Evolutionary conservation across 1,140 invertebrate genomes (phyloP), one percentile per base, ranked within the genome.

Genomic region (Ceratosolen fusciceps): DNA sequence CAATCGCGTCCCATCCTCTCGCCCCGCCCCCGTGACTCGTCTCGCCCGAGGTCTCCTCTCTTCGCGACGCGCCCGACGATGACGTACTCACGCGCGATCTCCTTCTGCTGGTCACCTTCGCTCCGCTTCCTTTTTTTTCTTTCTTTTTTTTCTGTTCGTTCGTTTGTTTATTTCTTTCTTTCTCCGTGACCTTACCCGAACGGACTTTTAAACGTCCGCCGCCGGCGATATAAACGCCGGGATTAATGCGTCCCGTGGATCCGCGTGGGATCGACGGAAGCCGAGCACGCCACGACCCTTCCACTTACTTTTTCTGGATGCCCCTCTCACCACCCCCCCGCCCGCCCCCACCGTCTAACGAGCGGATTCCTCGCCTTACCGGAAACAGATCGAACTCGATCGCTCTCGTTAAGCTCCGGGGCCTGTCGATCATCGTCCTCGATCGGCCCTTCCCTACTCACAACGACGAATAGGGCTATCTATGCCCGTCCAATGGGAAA

Each of bases 171-270:
- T n/a, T n/a, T n/a, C n/a, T n/a, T n/a, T n/a, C n/a, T n/a, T n/a
- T n/a, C n/a, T n/a, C n/a, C n/a, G n/a, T n/a, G n/a, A n/a, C n/a
- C n/a, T n/a, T n/a, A n/a, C n/a, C n/a, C n/a, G n/a, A 84, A 83
- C 81, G 81, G 80, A 77, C 82, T 84, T 85, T 86, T 85, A 81
- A 85, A 84, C 78, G 82, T 31, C 84, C 71, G 79, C 39, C 67
- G 47, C 83, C 68, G 80, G 43, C 71, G 81, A 85, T 83, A 84
- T 84, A 85, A 84, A 84, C 83, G 77, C 31, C 26, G 58, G 79
- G 72, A 24, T 5, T 9, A 7, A 16, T 52, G 0, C 16, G 39
- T 56, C 67, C 78, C 80, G 62, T 78, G n/a, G 80, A 84, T 85
- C 81, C 78, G 80, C 81, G 84, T 83, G 77, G 70, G 60, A 67